Base-by-base conservation (phyloP, 2,888 invertebrate genomes). In the Cryptosula pallasiana region DNA sequence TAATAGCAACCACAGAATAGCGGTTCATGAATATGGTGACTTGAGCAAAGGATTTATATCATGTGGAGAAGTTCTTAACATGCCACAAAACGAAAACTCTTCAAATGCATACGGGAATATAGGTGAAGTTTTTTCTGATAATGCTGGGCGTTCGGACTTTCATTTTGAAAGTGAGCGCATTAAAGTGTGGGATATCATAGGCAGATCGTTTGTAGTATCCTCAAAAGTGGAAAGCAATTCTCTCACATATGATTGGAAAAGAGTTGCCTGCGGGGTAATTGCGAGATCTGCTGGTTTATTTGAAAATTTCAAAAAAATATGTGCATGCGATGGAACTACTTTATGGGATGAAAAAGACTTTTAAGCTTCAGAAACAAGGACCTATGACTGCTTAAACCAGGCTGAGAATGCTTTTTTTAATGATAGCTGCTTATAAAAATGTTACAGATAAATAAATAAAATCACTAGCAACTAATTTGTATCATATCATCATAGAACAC, bases 261-360 rank as follows among this genome's bases (percentile, higher is more conserved):
- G 92, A 73, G 82, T 93, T 70, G 91, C 91, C 0, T 94, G 93
- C 83, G 95, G 94, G 0, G 90, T 95, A 13, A 93, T 95, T 77
- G 94, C 94, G 0, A 88, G 94, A 36, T 92, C 94, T 0, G 92
- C 95, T 0, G 93, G 94, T 0, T 86, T 95, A 9, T 91, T 93
- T 81, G 89, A 93, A 83, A 95, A 95, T 82, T 89, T 90, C 0
- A 95, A 95, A 81, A 89, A 90, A 16, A 90, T 95, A 72, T 95
- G 95, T 85, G 91, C 92, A 0, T 95, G 95, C 85, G 94, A 94
- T 87, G 95, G 95, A 0, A 89, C 92, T 0, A 90, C 92, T 0
- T 88, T 95, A 13, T 95, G 95, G 95, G 93, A 95, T 81, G 95
- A 95, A 32, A 9, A 63, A 20, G 32, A 27, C 5, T 32, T 63